Base-by-base conservation (phyloP, 2,797 vertebrate genomes). In the Rhyacichthys aspro region DNA sequence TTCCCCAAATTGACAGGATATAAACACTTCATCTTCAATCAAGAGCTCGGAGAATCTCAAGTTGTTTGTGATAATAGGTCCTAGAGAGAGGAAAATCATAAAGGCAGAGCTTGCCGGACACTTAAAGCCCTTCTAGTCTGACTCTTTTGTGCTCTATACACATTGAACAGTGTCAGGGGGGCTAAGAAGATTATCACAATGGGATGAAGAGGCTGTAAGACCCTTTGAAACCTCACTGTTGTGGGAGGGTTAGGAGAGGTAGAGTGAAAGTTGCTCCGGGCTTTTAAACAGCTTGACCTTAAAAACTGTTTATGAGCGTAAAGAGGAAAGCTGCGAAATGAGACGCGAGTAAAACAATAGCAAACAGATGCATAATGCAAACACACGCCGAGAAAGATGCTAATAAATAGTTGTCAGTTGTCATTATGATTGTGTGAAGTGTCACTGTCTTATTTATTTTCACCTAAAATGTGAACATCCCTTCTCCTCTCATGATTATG, bases 181-280 rank as follows among this genome's bases (percentile, higher is more conserved):
- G 42, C 67, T 93, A 91, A 92, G 88, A 77, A 91, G 92, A 93
- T 93, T 92, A 93, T 58, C 78, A 83, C 88, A 93, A 93, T 92
- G 84, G 90, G 90, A 93, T 92, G 85, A 92, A 91, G 83, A 84
- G 81, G 78, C 83, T 67, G 59, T 90, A 86, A 87, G 82, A 88
- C 89, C 79, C 85, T 92, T 90, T 90, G 87, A 70, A 70, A 76
- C 70, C 65, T 72, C 50, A 18, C 48, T 48, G 56, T 74, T 73
- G 74, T 67, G 23, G 23, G 23, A 54, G 74, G 77, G 70, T 67
- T 73, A 58, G 38, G 60, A 52, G 48, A 39, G 48, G 43, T 59
- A 74, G 44, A 70, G 80, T 74, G 78, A 86, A 89, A 84, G 82
- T 89, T 86, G 71, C 33, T 19, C 36, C 70, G 76, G 88, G 83